A percentile compares a stretch with the other conserved stretches of the same genome.
phyloP scores from a whole-genome alignment of 2,797 vertebrate genomes.

The Sebastolobus alascanus region DNA sequence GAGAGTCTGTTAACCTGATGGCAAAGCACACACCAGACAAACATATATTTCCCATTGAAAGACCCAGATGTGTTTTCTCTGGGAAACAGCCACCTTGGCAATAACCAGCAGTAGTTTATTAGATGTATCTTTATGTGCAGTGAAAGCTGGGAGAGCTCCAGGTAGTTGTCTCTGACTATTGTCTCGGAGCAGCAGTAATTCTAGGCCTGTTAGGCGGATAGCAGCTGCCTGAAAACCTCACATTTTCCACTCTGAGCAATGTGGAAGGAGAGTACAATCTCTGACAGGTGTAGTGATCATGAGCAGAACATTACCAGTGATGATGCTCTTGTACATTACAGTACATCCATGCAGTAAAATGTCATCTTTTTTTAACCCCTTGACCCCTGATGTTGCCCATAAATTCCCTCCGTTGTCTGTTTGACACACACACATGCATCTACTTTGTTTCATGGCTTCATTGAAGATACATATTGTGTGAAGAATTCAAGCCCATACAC shows the following conservation, averaged over 20 bases:
- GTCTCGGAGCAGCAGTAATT: constrained; percentile 69
- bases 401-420: not conserved
- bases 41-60: constrained; percentile 57
- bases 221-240: constrained; percentile 39
- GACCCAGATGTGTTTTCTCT: constrained; percentile 55
- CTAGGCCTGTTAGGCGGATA: constrained; percentile 65
- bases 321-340: not conserved
- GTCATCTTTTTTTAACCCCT: not conserved
- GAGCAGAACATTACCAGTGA: not conserved
- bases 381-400: not conserved
- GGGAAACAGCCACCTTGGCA: constrained; percentile 63
- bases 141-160: constrained; percentile 65
- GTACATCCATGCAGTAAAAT: not conserved
- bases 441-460: not conserved
- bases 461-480: not conserved
- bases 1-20: constrained; percentile 49
- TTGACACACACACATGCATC: not conserved
- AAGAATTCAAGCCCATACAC: not conserved
- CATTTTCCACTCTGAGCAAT: constrained; percentile 32
- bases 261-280: not conserved
- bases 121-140: constrained; percentile 76
- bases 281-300: constrained; percentile 8
- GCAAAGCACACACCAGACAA: constrained; percentile 48
- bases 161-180: constrained; percentile 60
- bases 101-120: constrained; percentile 75